Evolutionary conservation across 2,113 vertebrate genomes (phyloP).

Genomic region (Myiopsitta monachus): DNA sequence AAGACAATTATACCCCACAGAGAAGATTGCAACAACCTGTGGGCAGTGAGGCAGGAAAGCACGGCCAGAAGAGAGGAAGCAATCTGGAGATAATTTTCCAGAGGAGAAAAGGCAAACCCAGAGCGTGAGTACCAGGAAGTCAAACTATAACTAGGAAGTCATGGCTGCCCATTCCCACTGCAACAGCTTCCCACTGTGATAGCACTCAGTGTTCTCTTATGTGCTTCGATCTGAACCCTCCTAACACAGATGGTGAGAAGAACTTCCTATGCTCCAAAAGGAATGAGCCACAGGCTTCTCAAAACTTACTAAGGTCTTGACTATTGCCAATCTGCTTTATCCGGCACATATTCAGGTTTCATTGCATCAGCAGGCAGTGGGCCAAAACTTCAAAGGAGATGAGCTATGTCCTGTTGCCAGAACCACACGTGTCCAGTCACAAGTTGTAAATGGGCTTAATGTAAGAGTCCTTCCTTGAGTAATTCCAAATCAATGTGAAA

Average conservation of each 20-base stretch:
- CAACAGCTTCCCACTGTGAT: background rate
- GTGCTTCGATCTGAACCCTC: background rate
- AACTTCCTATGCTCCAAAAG: background rate
- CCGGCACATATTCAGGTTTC: background rate
- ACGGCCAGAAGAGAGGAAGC: background rate
- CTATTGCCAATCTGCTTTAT: background rate
- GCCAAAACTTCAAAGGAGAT: background rate
- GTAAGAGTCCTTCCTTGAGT: background rate
- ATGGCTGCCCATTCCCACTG: background rate
- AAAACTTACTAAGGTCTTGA: background rate
- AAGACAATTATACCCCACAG: background rate
- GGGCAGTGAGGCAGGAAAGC: background rate
- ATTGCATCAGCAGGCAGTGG: background rate
- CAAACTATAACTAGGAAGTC: background rate
- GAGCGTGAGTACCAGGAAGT: background rate
- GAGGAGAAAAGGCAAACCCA: background rate
- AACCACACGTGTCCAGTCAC: background rate
- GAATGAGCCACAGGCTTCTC: background rate
- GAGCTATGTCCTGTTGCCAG: background rate
- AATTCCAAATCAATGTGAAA: background rate
- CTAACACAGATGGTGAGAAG: background rate
- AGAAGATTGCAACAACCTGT: background rate
- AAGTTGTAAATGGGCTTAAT: background rate
- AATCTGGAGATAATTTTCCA: background rate
- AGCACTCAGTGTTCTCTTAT: background rate